Evolutionary conservation across 2,113 vertebrate genomes (phyloP).

Genomic region (Orthonyx spaldingii): DNA sequence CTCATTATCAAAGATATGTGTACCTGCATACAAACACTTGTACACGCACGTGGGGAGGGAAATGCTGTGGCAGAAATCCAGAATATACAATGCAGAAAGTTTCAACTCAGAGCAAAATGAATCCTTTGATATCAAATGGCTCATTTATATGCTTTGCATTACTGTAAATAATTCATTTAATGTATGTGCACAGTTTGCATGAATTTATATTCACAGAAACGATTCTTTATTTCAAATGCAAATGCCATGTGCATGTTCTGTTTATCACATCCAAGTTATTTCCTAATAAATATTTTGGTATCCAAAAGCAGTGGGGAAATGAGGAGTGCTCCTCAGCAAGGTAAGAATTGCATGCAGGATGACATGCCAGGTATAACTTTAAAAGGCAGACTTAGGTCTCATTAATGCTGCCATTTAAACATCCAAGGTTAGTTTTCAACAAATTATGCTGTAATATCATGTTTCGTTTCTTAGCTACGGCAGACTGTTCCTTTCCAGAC

Average conservation of each 20-base stretch:
- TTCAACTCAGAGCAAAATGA: not conserved
- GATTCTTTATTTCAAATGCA: not conserved
- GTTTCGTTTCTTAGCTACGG: not conserved
- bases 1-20: not conserved
- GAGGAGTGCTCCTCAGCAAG: not conserved
- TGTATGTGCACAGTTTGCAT: not conserved
- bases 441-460: not conserved
- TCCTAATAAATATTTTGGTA: not conserved
- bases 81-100: not conserved
- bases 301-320: not conserved
- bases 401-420: not conserved
- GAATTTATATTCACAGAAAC: not conserved
- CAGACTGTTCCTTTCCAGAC: not conserved
- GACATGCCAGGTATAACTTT: not conserved
- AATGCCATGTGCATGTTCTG: not conserved
- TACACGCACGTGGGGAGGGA: fast-evolving
- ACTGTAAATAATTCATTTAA: not conserved
- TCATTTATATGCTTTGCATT: not conserved
- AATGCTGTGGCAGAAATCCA: not conserved
- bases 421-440: not conserved
- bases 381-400: not conserved
- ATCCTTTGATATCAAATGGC: not conserved
- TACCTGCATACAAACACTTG: not conserved
- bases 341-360: not conserved
- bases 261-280: not conserved